Evolutionary conservation across 2,113 vertebrate genomes (phyloP).

Genomic region (Chamaea fasciata): DNA sequence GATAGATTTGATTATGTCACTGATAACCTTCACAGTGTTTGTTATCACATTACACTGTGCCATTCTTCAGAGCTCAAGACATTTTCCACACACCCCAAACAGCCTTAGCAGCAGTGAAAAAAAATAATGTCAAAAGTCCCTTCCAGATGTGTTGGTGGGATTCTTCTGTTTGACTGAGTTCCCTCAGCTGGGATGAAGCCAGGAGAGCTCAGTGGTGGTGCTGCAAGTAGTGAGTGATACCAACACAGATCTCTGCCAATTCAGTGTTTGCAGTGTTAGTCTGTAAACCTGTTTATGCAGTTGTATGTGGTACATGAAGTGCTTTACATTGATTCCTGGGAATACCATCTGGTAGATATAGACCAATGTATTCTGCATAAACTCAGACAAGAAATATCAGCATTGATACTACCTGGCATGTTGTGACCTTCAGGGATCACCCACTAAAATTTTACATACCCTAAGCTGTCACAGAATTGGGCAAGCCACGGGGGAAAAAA

Average conservation of each 20-base stretch:
- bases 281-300: neutral
- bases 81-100: conserved; percentile 39
- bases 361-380: neutral
- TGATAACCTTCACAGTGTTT: conserved; percentile 57
- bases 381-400: neutral
- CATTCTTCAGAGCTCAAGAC: conserved; percentile 45
- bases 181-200: conserved; percentile 28
- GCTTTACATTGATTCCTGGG: neutral
- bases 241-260: conserved; percentile 8
- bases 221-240: conserved; percentile 25
- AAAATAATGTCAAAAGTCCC: conserved; percentile 55
- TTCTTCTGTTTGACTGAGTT: conserved; percentile 63
- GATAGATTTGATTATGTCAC: conserved; percentile 63
- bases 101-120: conserved; percentile 31
- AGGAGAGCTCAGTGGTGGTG: conserved; percentile 16
- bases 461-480: neutral
- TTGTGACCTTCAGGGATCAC: neutral
- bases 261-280: neutral
- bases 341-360: neutral
- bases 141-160: conserved; percentile 52
- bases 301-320: neutral
- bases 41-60: conserved; percentile 9
- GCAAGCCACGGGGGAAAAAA: neutral
- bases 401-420: neutral
- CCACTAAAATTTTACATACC: neutral